phyloP scores from a whole-genome alignment of 2,797 vertebrate genomes.

The Threskiornis aethiopicus region DNA sequence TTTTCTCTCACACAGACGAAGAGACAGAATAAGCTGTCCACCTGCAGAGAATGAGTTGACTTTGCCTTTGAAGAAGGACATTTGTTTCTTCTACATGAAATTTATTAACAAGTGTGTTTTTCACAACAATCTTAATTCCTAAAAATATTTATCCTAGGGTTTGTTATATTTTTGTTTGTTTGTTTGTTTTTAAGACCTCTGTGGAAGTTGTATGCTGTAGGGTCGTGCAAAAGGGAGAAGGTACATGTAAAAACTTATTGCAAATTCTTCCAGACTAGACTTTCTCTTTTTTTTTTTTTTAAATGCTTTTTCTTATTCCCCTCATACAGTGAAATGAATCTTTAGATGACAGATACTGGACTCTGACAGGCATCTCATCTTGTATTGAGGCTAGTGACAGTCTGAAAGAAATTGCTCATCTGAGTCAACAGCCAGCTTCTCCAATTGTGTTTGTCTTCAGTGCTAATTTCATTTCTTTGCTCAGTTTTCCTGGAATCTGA shows the following conservation, averaged over 20 bases:
- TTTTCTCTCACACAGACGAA: not conserved
- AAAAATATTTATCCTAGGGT: not conserved
- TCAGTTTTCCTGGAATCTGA: conserved; percentile 49
- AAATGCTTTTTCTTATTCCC: not conserved
- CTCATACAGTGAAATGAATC: not conserved
- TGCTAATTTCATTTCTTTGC: conserved; percentile 53
- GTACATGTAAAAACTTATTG: not conserved
- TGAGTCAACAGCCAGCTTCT: conserved; percentile 24
- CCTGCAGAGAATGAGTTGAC: not conserved
- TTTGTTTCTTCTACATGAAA: not conserved
- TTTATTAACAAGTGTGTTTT: not conserved
- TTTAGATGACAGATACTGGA: conserved; percentile 19
- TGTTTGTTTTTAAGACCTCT: not conserved
- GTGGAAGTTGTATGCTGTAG: not conserved
- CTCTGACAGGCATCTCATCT: conserved; percentile 29
- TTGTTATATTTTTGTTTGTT: not conserved
- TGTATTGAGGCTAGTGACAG: not conserved
- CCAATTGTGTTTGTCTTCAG: conserved; percentile 8
- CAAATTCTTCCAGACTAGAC: not conserved
- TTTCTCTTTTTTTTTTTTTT: not conserved
- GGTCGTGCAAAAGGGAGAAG: not conserved
- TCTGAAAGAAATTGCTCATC: conserved; percentile 33
- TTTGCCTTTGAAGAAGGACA: not conserved
- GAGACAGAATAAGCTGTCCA: not conserved
- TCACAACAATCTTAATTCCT: not conserved